Evolutionary conservation across 2,888 invertebrate species (phyloP).

Genomic region (Mantis religiosa): DNA sequence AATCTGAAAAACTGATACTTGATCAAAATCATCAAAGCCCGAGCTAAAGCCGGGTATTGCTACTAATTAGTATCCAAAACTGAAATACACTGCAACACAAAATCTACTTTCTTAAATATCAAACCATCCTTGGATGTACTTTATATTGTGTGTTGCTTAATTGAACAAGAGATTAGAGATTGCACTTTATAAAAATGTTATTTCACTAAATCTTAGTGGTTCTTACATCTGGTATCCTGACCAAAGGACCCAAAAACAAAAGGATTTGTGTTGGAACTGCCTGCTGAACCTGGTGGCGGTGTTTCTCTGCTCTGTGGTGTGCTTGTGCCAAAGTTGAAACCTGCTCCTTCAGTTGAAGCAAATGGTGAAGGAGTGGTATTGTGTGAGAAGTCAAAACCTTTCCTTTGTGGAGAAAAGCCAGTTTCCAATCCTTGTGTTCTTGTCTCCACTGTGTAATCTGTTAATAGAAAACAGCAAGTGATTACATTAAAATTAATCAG

Average conservation of each 20-base stretch:
- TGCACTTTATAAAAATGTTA: too few relatives aligned
- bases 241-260: slow-evolving; percentile 44
- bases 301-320: slow-evolving; percentile 14
- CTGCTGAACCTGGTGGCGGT: slow-evolving; percentile 21
- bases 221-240: slow-evolving; percentile 33
- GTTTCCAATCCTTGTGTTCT: slow-evolving; percentile 33
- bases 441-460: slow-evolving; percentile 20
- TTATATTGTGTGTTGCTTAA: too few relatives aligned
- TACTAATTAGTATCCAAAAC: too few relatives aligned
- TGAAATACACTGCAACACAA: too few relatives aligned
- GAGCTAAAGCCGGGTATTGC: too few relatives aligned
- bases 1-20: too few relatives aligned
- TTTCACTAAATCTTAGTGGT: too few relatives aligned
- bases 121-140: too few relatives aligned
- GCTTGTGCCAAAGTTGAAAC: slow-evolving; percentile 30
- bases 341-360: slow-evolving; percentile 2
- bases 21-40: too few relatives aligned
- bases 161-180: too few relatives aligned
- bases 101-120: too few relatives aligned
- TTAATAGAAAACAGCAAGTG: background rate
- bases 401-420: slow-evolving; percentile 37
- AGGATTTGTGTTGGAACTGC: slow-evolving; percentile 41
- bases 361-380: slow-evolving; percentile 22
- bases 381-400: slow-evolving; percentile 58
- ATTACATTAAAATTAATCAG: background rate